Evolutionary conservation across 2,113 vertebrate species (phyloP), one percentile per base, ranked within the genome.

Genomic region (Pagrus major): DNA sequence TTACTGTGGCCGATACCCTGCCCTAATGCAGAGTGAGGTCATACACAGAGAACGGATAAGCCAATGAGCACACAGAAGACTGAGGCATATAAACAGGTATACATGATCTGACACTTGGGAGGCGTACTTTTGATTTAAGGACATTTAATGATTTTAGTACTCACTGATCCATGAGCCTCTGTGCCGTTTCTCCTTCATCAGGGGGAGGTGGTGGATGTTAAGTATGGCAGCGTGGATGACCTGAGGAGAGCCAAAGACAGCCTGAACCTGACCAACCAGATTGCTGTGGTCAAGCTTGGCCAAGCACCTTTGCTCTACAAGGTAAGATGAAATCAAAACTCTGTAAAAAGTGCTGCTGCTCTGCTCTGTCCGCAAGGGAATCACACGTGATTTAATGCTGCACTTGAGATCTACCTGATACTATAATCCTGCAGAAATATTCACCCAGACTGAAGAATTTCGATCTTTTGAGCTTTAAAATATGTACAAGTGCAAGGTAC

Each of bases 211-310:
- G 93, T 98, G 76, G 97, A 99, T 56, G 90, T 98, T 21, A 96
- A 96, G 84, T 99, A 98, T 49, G 97, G 96, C 64, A 94, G 90
- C 0, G 35, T 88, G 75, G 94, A 96, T 37, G 96, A 98, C 79
- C 89, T 99, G 89, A 93, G 90, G 85, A 92, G 71, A 76, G 85
- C 95, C 86, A 93, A 79, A 91, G 81, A 91, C 63, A 59, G 79
- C 70, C 92, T 91, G 83, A 96, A 97, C 0, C 78, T 95, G 75
- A 96, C 95, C 85, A 95, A 95, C 88, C 96, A 94, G 92, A 97
- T 99, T 76, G 98, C 97, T 56, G 91, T 97, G 67, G 73, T 99
- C 88, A 99, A 99, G 92, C 94, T 99, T 1, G 98, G 97, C 90
- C 94, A 93, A 71, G 93, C 94, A 7, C 98, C 97, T 64, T 89